Evolutionary conservation across 2,888 invertebrate genomes (phyloP).

Genomic region (Dasysyrphus tricinctus): DNA sequence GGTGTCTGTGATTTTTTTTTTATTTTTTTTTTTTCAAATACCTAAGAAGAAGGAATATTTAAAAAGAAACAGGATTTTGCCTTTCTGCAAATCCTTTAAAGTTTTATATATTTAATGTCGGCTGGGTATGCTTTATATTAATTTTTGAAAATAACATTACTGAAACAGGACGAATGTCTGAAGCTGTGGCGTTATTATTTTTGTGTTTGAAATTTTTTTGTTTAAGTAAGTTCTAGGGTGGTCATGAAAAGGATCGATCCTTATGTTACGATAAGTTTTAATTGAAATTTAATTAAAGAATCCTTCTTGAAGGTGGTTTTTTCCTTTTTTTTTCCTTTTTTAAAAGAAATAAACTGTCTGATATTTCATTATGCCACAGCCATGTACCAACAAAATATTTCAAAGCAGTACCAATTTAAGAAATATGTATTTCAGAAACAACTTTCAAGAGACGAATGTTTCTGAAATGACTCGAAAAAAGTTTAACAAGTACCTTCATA

Average conservation of each 20-base stretch:
- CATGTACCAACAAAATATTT: too few relatives aligned
- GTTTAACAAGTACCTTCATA: too few relatives aligned
- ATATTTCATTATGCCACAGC: background rate
- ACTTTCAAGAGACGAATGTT: too few relatives aligned
- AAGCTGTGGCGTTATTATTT: background rate
- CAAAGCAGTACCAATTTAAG: too few relatives aligned
- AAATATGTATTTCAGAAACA: too few relatives aligned
- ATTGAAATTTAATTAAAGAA: slow-evolving; percentile 8
- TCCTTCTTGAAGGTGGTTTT: background rate
- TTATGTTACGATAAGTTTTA: slow-evolving; percentile 8
- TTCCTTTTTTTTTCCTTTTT: too few relatives aligned
- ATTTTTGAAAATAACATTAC: background rate
- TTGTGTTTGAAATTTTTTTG: background rate
- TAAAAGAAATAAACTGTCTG: background rate
- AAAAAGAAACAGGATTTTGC: slow-evolving; percentile 15
- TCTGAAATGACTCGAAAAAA: too few relatives aligned
- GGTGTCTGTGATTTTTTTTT: slow-evolving; percentile 32
- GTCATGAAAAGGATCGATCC: background rate
- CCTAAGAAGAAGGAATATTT: slow-evolving; percentile 19
- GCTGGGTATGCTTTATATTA: background rate
- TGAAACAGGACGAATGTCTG: background rate
- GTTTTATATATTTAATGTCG: slow-evolving; percentile 17
- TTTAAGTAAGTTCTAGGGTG: background rate
- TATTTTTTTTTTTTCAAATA: background rate
- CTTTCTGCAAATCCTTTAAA: background rate